A percentile compares a stretch with the other conserved stretches of the same genome.
Conservation (phyloP, 2,113 vertebrate species). For the Perca fluviatilis region DNA sequence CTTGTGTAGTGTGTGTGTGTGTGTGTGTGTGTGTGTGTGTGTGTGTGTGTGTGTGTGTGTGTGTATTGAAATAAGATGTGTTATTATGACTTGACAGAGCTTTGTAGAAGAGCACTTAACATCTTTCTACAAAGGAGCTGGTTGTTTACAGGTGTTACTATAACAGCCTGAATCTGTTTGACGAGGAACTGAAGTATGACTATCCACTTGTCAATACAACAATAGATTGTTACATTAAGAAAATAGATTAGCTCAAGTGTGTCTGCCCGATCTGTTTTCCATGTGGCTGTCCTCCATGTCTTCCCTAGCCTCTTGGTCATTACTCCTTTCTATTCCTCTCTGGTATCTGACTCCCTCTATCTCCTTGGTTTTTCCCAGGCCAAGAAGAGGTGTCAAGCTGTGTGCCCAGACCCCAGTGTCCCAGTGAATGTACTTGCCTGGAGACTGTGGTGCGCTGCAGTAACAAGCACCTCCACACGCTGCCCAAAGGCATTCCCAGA, state of each 20-base stretch:
- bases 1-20: neutral
- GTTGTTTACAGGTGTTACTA: constrained; percentile 54
- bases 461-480: constrained; percentile 93
- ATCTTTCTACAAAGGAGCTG: constrained; percentile 33
- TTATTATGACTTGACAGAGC: constrained; percentile 43
- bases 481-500: constrained; percentile 96
- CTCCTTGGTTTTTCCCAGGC: constrained; percentile 81
- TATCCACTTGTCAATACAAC: constrained; percentile 24
- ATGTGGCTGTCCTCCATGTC: constrained; percentile 11
- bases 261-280: neutral
- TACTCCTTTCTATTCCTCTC: constrained; percentile 9
- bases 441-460: constrained; percentile 97
- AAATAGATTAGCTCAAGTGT: constrained; percentile 45
- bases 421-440: constrained; percentile 94
- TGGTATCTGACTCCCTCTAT: constrained; percentile 8
- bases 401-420: constrained; percentile 93
- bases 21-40: neutral
- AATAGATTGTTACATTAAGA: constrained; percentile 25
- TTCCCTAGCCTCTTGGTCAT: neutral
- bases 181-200: constrained; percentile 39
- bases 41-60: constrained; percentile 9
- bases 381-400: constrained; percentile 94
- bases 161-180: constrained; percentile 21
- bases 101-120: constrained; percentile 42
- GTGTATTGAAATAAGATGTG: constrained; percentile 15